Percentiles rank a stretch among this genome's conserved stretches.
phyloP scores from a whole-genome alignment of 2,888 invertebrate species.

The Eupsilia transversa region DNA sequence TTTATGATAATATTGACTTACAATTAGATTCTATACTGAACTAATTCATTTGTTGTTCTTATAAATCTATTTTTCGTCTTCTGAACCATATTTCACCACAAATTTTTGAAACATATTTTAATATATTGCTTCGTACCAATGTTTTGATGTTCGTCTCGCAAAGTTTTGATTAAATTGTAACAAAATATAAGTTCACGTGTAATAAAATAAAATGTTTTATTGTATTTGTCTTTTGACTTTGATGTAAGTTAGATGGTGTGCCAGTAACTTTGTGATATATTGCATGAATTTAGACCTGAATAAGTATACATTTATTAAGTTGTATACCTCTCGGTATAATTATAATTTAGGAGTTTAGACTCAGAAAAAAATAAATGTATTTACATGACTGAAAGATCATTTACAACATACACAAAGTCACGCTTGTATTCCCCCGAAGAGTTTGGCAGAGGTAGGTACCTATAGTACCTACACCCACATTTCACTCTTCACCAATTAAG shows the following conservation, averaged over 20 bases:
- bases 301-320: constrained; percentile 25
- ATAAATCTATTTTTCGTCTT: neutral
- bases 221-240: constrained; percentile 55
- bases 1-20: neutral
- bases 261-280: constrained; percentile 38
- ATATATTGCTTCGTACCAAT: neutral
- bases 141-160: constrained; percentile 28
- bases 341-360: constrained; percentile 19
- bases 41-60: neutral
- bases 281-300: constrained; percentile 11
- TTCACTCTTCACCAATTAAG: neutral
- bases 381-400: neutral
- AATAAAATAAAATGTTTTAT: constrained; percentile 53
- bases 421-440: no score
- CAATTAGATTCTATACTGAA: neutral
- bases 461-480: neutral
- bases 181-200: constrained; percentile 29
- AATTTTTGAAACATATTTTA: constrained; percentile 13
- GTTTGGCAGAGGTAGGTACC: neutral
- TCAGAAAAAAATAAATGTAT: constrained; percentile 8
- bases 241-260: constrained; percentile 2
- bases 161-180: constrained; percentile 62
- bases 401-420: neutral
- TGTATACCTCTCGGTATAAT: constrained; percentile 22
- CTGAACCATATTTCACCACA: neutral